Evolutionary conservation across 2,888 invertebrate species (phyloP), one percentile per base, ranked within the genome.

Genomic region (Sympetrum striolatum): DNA sequence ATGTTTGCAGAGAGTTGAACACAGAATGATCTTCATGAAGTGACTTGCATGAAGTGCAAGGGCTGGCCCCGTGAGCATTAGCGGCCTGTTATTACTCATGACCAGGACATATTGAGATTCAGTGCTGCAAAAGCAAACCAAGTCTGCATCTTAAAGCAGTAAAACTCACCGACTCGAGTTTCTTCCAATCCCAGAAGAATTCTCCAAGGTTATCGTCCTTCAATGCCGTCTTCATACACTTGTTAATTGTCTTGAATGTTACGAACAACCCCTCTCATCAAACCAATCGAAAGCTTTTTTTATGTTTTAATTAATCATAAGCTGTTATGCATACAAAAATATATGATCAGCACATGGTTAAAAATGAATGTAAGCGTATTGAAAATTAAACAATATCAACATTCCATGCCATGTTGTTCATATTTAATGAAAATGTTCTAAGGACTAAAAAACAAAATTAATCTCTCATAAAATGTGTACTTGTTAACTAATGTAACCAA

Each of bases 251-350:
- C 86, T 86, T 86, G 86, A 58, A 22, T 86, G 86, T 86, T 86
- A 86, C 37, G n/a, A 31, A 86, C 86, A 86, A 86, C 37, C 86
- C 86, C 86, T 60, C 60, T 60, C 86, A 37, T 86, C 60, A 86
- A 86, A 58, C 86, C 86, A 86, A 86, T 60, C 86, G 86, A 86
- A 86, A 86, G 86, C 86, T 86, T 86, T 73, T 86, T 86, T 60
- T 60, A 60, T 53, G 53, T 53, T 86, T 86, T 64, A 64, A 86
- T 86, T 86, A 86, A 86, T 86, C 60, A 86, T 86, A 86, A 86
- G 86, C 86, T 86, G 86, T 86, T 86, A 86, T 86, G 86, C 86
- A 86, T 86, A 60, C 86, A 86, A 86, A 81, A 86, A 86, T 58
- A 86, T 86, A 86, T 60, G 37, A 86, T 86, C 37, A 86, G 86